Evolutionary conservation across 1,140 invertebrate species (phyloP).

Genomic region (Calosoma granatense): DNA sequence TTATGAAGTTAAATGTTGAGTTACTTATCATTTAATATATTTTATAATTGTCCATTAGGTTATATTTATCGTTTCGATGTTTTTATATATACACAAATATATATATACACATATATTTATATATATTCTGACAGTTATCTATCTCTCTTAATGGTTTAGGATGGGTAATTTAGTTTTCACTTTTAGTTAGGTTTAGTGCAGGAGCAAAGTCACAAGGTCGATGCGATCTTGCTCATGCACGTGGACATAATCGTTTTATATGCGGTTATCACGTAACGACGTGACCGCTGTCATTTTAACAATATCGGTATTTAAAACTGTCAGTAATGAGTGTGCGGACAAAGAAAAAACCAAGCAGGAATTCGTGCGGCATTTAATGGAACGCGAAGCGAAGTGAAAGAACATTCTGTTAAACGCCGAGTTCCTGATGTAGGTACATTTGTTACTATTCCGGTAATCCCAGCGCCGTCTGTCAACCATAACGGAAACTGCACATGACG

Average conservation of each 20-base stretch:
- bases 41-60: background rate
- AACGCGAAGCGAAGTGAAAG: background rate
- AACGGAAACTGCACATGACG: background rate
- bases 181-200: slow-evolving; percentile 8
- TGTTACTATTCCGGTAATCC: background rate
- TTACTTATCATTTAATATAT: background rate
- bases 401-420: background rate
- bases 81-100: too few relatives aligned
- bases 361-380: background rate
- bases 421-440: background rate
- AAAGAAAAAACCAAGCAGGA: background rate
- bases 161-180: slow-evolving; percentile 16
- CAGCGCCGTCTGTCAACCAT: background rate
- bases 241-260: background rate
- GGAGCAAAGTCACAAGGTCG: background rate
- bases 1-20: slow-evolving; percentile 7
- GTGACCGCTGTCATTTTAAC: background rate
- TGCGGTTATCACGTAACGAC: background rate
- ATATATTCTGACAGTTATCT: slow-evolving; percentile 25
- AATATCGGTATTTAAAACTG: background rate
- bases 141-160: slow-evolving; percentile 26
- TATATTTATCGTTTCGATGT: background rate
- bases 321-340: background rate
- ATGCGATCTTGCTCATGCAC: background rate
- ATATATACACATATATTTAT: too few relatives aligned